Percentiles rank a stretch among this genome's conserved stretches.
These are phyloP conservation scores for Epinephelus moara DNA, from an alignment of 2,113 vertebrate genomes.

Conservation along the genomic window DNA sequence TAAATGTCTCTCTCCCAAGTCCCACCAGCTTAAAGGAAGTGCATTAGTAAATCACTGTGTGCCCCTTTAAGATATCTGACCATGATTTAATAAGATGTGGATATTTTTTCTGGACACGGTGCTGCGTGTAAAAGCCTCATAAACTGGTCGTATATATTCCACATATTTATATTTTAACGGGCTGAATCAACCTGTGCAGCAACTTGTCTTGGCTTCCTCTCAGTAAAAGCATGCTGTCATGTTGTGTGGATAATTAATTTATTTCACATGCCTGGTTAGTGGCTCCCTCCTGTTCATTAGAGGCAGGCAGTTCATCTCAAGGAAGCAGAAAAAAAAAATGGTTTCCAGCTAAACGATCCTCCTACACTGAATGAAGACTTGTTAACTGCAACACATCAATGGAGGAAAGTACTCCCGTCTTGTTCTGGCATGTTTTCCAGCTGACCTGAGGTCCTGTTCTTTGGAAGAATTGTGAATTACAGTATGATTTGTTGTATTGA, in stretches of 20 bases:
- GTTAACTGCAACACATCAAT: slow-evolving; percentile 20
- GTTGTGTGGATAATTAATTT: slow-evolving; percentile 29
- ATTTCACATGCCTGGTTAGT: slow-evolving; percentile 32
- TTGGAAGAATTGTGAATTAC: slow-evolving; percentile 21
- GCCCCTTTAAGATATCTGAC: not conserved
- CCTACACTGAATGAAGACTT: slow-evolving; percentile 5
- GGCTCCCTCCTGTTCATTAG: slow-evolving; percentile 50
- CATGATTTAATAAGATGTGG: not conserved
- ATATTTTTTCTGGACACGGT: not conserved
- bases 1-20: not conserved
- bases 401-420: slow-evolving; percentile 11
- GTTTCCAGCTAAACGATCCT: slow-evolving; percentile 26
- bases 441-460: not conserved
- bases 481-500: slow-evolving; percentile 36
- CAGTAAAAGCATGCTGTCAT: not conserved
- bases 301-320: slow-evolving; percentile 25
- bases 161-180: slow-evolving; percentile 3
- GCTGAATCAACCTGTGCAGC: slow-evolving; percentile 1
- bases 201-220: not conserved
- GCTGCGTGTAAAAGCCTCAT: not conserved
- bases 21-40: not conserved
- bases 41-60: not conserved
- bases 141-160: not conserved
- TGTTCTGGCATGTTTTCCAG: slow-evolving; percentile 31
- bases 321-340: not conserved